Evolutionary conservation across 2,888 invertebrate species (phyloP).

Genomic region (Dastarcus helophoroides): DNA sequence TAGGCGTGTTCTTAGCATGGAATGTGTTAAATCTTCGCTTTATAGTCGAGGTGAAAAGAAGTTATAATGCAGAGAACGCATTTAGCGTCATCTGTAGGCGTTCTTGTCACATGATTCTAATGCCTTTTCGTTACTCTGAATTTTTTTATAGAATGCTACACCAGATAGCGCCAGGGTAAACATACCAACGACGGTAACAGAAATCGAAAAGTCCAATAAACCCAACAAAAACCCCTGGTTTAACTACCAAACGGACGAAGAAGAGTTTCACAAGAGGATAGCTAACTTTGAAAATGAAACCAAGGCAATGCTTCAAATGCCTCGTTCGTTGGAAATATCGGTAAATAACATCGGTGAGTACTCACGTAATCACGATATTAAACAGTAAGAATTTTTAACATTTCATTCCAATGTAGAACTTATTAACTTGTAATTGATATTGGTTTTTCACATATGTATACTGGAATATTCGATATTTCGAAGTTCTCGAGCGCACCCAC

Average conservation of each 20-base stretch:
- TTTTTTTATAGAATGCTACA: constrained; percentile 22
- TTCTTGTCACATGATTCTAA: too few species aligned
- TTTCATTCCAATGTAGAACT: constrained; percentile 31
- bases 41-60: too few species aligned
- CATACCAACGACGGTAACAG: constrained; percentile 30
- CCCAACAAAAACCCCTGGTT: constrained; percentile 39
- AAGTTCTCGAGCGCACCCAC: too few species aligned
- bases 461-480: too few species aligned
- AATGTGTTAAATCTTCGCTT: too few species aligned
- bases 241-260: constrained; percentile 48
- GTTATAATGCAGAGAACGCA: too few species aligned
- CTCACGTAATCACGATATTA: too few species aligned
- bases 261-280: constrained; percentile 51
- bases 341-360: constrained; percentile 22
- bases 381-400: constrained; percentile 34
- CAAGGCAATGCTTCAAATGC: constrained; percentile 50
- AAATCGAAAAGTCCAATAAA: constrained; percentile 26
- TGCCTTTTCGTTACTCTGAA: neutral
- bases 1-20: too few species aligned
- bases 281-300: constrained; percentile 68
- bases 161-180: constrained; percentile 20
- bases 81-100: too few species aligned
- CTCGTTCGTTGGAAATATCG: constrained; percentile 28
- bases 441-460: too few species aligned
- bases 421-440: constrained; percentile 24